phyloP scores from a whole-genome alignment of 2,797 vertebrate species.

The Sardinella longiceps region DNA sequence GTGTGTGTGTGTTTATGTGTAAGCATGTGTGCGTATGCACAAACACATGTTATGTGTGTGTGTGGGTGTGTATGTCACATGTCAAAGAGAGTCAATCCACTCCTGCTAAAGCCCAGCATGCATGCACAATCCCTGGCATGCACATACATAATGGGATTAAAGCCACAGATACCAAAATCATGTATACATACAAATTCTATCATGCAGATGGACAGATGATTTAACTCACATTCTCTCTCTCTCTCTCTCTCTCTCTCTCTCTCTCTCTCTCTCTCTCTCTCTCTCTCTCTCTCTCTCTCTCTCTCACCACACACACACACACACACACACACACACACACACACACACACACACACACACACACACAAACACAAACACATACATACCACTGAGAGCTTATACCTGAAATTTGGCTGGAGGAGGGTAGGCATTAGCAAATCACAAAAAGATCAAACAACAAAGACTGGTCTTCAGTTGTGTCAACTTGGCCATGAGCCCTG shows the following conservation, averaged over 20 bases:
- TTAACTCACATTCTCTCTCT: neutral
- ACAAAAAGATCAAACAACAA: constrained; percentile 49
- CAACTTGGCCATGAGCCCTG: constrained; percentile 40
- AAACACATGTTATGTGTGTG: neutral
- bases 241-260: constrained; percentile 12
- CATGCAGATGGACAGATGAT: neutral
- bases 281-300: constrained; percentile 27
- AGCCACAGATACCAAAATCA: neutral
- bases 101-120: neutral
- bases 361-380: neutral
- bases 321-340: neutral
- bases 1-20: constrained; percentile 17
- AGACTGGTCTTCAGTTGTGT: constrained; percentile 41
- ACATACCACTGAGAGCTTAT: neutral
- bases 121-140: neutral
- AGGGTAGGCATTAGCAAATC: constrained; percentile 31
- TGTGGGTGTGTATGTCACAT: constrained; percentile 7
- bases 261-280: neutral
- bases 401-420: constrained; percentile 21
- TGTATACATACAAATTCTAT: neutral
- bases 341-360: neutral
- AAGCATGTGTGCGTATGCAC: neutral
- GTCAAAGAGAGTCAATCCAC: neutral
- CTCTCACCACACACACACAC: neutral
- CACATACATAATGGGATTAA: constrained; percentile 2